These are phyloP conservation scores for Sabatieria punctata DNA, from an alignment of 2,888 invertebrate species.

Conservation along the genomic window DNA sequence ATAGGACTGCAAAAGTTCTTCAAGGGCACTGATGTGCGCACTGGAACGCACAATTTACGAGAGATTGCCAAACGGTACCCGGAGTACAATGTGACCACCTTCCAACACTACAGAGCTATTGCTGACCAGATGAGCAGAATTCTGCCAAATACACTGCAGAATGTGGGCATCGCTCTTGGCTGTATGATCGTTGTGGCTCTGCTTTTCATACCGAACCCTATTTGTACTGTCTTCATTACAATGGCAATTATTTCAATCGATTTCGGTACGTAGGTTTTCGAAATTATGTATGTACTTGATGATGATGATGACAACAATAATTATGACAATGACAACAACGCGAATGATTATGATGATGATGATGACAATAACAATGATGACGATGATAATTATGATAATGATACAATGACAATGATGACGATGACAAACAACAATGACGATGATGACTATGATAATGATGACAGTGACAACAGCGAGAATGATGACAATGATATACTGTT, in stretches of 20 bases:
- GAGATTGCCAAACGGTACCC: slow-evolving; percentile 20
- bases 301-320: too few relatives aligned
- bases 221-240: slow-evolving; percentile 76
- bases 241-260: slow-evolving; percentile 84
- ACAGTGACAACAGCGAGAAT: too few relatives aligned
- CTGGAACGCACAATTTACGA: slow-evolving; percentile 11
- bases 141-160: slow-evolving; percentile 26
- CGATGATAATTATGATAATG: too few relatives aligned
- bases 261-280: too few relatives aligned
- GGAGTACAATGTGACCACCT: slow-evolving; percentile 23
- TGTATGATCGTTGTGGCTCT: slow-evolving; percentile 88
- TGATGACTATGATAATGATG: too few relatives aligned
- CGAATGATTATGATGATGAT: too few relatives aligned
- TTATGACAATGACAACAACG: too few relatives aligned
- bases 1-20: slow-evolving; percentile 10
- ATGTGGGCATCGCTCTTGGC: slow-evolving; percentile 40
- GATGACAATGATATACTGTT: too few relatives aligned
- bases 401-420: too few relatives aligned
- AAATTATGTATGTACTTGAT: too few relatives aligned
- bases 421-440: too few relatives aligned
- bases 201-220: slow-evolving; percentile 74
- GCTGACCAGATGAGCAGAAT: slow-evolving; percentile 22
- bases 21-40: neutral
- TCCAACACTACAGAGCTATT: slow-evolving; percentile 24
- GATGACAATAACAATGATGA: too few relatives aligned